Evolutionary conservation across 2,888 invertebrate species (phyloP).

Genomic region (Lasioglossum calceatum): DNA sequence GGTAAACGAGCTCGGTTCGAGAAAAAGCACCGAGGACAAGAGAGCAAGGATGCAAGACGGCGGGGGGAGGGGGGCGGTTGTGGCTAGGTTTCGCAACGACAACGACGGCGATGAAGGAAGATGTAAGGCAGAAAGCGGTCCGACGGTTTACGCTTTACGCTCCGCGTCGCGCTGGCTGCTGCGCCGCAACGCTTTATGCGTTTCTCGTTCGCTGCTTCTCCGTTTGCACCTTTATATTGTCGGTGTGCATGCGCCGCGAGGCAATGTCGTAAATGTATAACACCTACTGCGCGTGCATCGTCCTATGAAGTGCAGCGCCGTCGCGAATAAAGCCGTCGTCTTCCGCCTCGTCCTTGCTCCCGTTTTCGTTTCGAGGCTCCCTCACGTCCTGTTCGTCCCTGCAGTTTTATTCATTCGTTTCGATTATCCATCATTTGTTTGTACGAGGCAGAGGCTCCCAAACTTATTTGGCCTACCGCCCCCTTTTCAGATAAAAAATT

Average conservation of each 20-base stretch:
- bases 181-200: conserved; percentile 61
- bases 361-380: not conserved
- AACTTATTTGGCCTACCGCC: not conserved
- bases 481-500: not conserved
- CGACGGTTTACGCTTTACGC: conserved; percentile 58
- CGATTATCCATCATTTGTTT: not conserved
- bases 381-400: not conserved
- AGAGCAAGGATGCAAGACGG: conserved; percentile 11
- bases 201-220: conserved; percentile 58
- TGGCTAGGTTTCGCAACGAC: conserved; percentile 7
- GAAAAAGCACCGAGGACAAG: conserved; percentile 29
- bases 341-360: conserved; percentile 7
- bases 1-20: conserved; percentile 12
- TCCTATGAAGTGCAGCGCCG: conserved; percentile 33
- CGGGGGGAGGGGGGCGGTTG: not conserved
- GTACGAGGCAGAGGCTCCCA: not conserved
- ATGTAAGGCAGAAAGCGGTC: conserved; percentile 34
- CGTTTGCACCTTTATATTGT: conserved; percentile 61
- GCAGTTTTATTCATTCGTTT: not conserved
- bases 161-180: conserved; percentile 10
- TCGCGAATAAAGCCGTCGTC: conserved; percentile 45
- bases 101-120: conserved; percentile 20
- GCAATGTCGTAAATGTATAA: conserved; percentile 58
- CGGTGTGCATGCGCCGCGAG: conserved; percentile 50
- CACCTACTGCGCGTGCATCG: conserved; percentile 60